These are phyloP conservation scores for Cryptocephalus moraei DNA, from an alignment of 2,888 invertebrate species.

Conservation along the genomic window DNA sequence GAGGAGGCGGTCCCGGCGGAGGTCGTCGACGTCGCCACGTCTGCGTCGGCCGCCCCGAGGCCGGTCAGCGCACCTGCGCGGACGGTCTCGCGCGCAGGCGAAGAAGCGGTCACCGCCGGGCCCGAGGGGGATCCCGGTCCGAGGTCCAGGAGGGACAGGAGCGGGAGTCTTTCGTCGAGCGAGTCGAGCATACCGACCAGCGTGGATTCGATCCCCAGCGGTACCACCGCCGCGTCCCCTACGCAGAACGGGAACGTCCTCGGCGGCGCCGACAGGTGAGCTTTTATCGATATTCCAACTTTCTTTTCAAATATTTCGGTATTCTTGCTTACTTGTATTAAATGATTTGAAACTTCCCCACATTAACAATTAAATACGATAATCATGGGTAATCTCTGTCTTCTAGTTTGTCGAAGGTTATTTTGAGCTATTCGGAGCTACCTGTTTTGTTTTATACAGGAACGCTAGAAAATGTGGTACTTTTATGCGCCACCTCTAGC, in stretches of 20 bases:
- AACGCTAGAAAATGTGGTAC: too few relatives aligned
- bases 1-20: constrained; percentile 9
- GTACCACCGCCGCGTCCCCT: constrained; percentile 24
- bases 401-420: too few relatives aligned
- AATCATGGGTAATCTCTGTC: too few relatives aligned
- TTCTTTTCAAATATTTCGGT: too few relatives aligned
- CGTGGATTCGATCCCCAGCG: constrained; percentile 31
- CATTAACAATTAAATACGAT: too few relatives aligned
- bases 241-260: constrained; percentile 6
- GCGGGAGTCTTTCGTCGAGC: constrained; percentile 30
- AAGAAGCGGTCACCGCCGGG: constrained; percentile 21
- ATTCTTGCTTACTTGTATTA: too few relatives aligned
- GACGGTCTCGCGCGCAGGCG: constrained; percentile 19
- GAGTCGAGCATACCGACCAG: constrained; percentile 35
- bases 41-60: constrained; percentile 34
- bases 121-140: constrained; percentile 30
- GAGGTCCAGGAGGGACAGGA: constrained; percentile 30
- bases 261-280: too few relatives aligned
- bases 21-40: constrained; percentile 19
- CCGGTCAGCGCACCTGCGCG: constrained; percentile 10
- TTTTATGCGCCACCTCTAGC: too few relatives aligned
- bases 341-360: too few relatives aligned
- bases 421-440: too few relatives aligned
- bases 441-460: too few relatives aligned
- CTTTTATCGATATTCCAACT: too few relatives aligned